Base-by-base conservation (phyloP, 2,113 vertebrate species). In the Leucopsar rothschildi region DNA sequence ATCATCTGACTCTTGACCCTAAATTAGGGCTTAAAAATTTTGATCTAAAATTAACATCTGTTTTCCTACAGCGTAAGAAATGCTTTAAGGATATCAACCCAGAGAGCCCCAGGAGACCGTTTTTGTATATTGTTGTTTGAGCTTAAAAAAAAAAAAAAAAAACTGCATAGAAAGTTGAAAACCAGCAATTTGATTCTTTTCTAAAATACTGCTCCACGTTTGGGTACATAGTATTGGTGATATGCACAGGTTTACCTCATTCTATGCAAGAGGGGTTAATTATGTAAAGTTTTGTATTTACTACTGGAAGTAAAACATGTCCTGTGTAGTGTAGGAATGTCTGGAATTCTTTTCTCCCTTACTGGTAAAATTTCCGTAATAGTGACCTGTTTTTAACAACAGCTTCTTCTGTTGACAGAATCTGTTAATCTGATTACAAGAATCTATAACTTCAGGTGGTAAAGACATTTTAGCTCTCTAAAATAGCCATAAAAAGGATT, bases 211-310 rank as follows among this genome's bases (percentile, higher is more conserved):
- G 92, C 97, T 97, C 98, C 98, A 97, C 93, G 97, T 98, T 98
- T 96, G 97, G 93, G 96, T 98, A 98, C 94, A 92, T 95, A 96
- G 82, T 96, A 93, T 97, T 97, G 97, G 96, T 98, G 83, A 97
- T 98, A 98, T 95, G 96, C 98, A 98, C 98, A 98, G 98, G 98
- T 98, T 98, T 98, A 98, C 98, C 97, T 98, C 98, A 98, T 98
- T 98, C 98, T 98, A 98, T 98, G 98, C 98, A 98, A 98, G 97
- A 98, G 97, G 97, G 95, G 91, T 98, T 98, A 96, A 97, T 97
- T 97, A 94, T 97, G 93, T 98, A 97, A 97, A 97, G 97, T 98
- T 98, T 98, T 98, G 94, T 98, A 98, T 97, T 98, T 97, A 97
- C 97, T 98, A 97, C 97, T 97, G 98, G 97, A 98, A 98, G 96